These are phyloP conservation scores for Scolopax bukidnonensis DNA, from an alignment of 2,797 vertebrate species.

Conservation along the genomic window DNA sequence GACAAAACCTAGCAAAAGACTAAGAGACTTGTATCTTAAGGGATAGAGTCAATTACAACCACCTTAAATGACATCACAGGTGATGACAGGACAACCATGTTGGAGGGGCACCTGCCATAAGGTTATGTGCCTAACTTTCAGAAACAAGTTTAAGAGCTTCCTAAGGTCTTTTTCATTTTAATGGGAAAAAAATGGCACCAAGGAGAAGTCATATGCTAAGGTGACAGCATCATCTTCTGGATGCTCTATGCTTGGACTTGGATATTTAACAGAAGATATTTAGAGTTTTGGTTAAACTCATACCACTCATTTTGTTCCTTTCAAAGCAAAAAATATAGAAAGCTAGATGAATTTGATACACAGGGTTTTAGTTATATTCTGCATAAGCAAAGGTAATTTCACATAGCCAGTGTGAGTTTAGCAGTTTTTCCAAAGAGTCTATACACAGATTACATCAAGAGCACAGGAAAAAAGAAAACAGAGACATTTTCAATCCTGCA, in stretches of 20 bases:
- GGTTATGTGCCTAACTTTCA: not conserved
- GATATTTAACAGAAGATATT: not conserved
- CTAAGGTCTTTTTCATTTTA: not conserved
- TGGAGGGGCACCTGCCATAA: not conserved
- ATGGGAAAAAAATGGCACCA: not conserved
- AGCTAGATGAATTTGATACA: not conserved
- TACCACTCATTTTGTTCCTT: not conserved
- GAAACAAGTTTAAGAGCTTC: not conserved
- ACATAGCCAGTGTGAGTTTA: not conserved
- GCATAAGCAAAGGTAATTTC: not conserved
- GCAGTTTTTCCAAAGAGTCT: not conserved
- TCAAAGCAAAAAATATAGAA: not conserved
- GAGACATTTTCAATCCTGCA: not conserved
- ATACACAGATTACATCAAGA: not conserved
- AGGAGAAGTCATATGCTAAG: not conserved
- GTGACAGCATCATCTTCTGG: not conserved
- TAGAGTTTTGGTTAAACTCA: not conserved
- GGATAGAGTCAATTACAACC: not conserved
- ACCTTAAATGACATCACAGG: not conserved
- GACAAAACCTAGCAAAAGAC: not conserved
- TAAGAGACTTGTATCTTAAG: not conserved
- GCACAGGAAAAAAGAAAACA: not conserved
- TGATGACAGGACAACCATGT: not conserved
- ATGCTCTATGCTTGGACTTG: not conserved
- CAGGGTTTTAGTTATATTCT: not conserved